Evolutionary conservation across 53 echinoderm and acorn worm species (phyloP).

Genomic region (Echinarachnius parma): DNA sequence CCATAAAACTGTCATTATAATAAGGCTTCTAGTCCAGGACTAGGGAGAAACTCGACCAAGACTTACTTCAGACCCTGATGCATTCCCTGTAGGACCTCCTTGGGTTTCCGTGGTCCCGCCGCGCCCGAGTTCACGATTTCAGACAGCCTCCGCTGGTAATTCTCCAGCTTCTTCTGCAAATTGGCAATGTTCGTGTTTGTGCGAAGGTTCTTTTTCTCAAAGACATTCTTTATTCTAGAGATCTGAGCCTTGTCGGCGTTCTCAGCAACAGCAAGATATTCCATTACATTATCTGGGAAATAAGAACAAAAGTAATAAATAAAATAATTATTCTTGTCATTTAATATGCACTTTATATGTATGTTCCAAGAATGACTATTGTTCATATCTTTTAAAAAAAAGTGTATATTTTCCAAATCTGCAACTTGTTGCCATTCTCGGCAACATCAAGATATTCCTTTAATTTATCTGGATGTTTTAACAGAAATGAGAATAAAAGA

Average conservation of each 20-base stretch:
- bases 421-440: too few relatives aligned
- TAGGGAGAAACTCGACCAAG: background rate
- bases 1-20: background rate
- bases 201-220: slow-evolving; percentile 97
- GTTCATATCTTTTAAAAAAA: too few relatives aligned
- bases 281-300: slow-evolving; percentile 96
- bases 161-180: slow-evolving; percentile 89
- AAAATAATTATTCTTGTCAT: too few relatives aligned
- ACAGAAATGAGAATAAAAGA: too few relatives aligned
- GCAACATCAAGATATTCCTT: too few relatives aligned
- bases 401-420: too few relatives aligned
- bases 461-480: too few relatives aligned
- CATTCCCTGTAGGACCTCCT: slow-evolving; percentile 90
- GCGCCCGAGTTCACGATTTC: slow-evolving; percentile 81
- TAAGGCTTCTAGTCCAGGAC: too few relatives aligned
- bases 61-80: slow-evolving; percentile 91
- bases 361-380: too few relatives aligned
- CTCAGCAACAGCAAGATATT: slow-evolving; percentile 78
- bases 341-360: too few relatives aligned
- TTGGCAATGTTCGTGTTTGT: slow-evolving; percentile 85
- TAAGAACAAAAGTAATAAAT: too few relatives aligned
- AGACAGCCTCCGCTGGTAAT: slow-evolving; percentile 73
- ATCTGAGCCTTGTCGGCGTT: slow-evolving; percentile 94
- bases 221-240: slow-evolving; percentile 88
- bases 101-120: slow-evolving; percentile 80